phyloP scores from a whole-genome alignment of 2,797 vertebrate genomes.

The Micropoecilia bifurca region DNA sequence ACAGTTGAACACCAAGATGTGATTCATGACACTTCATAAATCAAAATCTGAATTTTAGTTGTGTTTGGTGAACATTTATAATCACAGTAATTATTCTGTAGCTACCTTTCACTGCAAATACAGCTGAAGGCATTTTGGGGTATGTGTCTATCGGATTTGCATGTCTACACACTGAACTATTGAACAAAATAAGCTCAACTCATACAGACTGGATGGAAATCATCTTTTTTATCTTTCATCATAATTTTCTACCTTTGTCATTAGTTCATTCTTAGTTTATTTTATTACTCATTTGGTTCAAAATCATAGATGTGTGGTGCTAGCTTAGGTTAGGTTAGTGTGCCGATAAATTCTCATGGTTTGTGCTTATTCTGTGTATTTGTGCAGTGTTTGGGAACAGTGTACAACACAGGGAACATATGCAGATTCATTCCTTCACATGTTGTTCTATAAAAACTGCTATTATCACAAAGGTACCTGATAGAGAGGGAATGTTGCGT shows the following conservation, averaged over 20 bases:
- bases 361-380: no score
- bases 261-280: not conserved
- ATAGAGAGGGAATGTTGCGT: not conserved
- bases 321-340: not conserved
- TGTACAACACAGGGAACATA: no score
- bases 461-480: no score
- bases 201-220: not conserved
- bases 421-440: no score
- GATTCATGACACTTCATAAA: not conserved
- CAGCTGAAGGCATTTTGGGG: not conserved
- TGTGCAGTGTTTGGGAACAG: no score
- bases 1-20: not conserved
- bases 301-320: not conserved
- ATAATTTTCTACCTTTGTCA: not conserved
- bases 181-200: not conserved
- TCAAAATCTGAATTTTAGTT: not conserved
- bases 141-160: not conserved
- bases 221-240: not conserved
- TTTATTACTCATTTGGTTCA: not conserved
- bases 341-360: no score
- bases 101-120: not conserved
- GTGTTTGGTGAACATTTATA: not conserved
- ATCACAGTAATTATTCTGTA: not conserved
- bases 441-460: no score
- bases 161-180: not conserved